Percentiles rank a stretch among this genome's conserved stretches.
These are phyloP conservation scores for Turnix velox DNA, from an alignment of 2,113 vertebrate genomes.

Conservation along the genomic window DNA sequence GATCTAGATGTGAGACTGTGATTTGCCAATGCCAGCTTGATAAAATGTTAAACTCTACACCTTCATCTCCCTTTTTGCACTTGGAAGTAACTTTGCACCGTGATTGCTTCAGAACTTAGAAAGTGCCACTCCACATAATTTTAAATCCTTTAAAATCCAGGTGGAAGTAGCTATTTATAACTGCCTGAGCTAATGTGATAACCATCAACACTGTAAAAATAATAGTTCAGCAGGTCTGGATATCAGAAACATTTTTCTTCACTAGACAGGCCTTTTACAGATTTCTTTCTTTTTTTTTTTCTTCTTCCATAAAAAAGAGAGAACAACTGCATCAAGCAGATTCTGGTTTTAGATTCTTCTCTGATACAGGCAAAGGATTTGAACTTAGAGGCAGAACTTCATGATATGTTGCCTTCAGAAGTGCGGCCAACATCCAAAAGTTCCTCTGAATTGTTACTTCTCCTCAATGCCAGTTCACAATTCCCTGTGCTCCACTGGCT, in stretches of 20 bases:
- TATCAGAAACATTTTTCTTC: background rate
- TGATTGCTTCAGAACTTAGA: background rate
- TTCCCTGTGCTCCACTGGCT: background rate
- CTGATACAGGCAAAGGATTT: background rate
- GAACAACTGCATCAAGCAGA: background rate
- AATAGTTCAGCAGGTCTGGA: background rate
- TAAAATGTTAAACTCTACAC: background rate
- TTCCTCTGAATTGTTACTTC: background rate
- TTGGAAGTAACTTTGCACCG: background rate
- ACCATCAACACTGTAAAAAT: background rate
- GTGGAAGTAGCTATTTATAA: background rate
- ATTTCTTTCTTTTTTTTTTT: background rate
- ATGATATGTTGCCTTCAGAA: background rate
- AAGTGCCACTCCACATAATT: background rate
- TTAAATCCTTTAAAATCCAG: background rate
- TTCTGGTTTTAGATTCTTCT: background rate
- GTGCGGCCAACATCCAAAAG: rapidly evolving
- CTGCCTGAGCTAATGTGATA: background rate
- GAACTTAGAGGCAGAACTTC: background rate
- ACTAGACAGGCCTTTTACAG: background rate
- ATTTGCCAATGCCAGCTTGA: background rate
- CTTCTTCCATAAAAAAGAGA: background rate
- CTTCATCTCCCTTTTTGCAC: background rate
- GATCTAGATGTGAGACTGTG: background rate
- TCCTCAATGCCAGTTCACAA: background rate